Conservation (phyloP, 2,797 vertebrate genomes). For the Lateolabrax maculatus region DNA sequence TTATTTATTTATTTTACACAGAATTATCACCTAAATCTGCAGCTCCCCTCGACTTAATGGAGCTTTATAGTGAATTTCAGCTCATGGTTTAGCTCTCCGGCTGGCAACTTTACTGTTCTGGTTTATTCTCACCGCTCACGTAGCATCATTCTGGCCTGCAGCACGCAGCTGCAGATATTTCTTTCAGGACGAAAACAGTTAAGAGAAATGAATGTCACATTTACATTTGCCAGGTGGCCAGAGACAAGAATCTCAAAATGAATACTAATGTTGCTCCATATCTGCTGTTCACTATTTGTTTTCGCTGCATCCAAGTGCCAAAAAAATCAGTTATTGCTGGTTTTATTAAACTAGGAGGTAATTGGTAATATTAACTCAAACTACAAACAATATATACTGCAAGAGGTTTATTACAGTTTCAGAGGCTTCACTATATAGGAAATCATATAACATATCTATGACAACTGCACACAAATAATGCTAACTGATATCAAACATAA, state of each 20-base stretch:
- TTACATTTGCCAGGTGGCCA: background rate
- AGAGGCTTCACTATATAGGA: background rate
- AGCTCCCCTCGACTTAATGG: too few species aligned
- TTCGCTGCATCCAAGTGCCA: background rate
- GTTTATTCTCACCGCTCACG: too few species aligned
- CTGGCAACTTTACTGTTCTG: too few species aligned
- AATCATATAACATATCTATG: background rate
- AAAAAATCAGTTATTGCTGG: too few species aligned
- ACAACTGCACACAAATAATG: background rate
- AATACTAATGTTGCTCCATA: background rate
- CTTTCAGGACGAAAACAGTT: background rate
- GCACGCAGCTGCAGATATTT: background rate
- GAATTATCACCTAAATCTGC: too few species aligned
- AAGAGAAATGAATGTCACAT: too few species aligned
- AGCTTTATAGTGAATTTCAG: too few species aligned
- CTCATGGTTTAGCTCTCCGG: too few species aligned
- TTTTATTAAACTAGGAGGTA: background rate
- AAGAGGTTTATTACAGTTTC: fast-evolving
- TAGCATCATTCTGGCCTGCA: too few species aligned
- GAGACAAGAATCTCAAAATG: background rate
- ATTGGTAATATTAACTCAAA: background rate
- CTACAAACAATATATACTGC: background rate
- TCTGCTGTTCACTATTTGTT: background rate
- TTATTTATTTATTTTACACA: too few species aligned
- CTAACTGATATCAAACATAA: background rate